Conservation (phyloP, 2,888 invertebrate species). For the Scaptomyza polygonia region DNA sequence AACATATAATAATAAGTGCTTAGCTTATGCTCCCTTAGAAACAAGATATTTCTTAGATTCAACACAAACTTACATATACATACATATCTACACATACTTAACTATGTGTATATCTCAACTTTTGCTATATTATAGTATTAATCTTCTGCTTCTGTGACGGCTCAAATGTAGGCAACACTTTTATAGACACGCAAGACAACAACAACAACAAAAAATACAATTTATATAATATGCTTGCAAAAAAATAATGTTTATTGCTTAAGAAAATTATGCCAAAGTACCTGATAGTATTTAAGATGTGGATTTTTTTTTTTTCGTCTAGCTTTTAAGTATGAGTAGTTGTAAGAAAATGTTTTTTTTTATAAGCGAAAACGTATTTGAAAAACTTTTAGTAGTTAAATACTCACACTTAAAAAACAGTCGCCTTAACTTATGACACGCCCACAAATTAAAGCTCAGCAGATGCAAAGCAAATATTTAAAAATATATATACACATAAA, state of each 20-base stretch:
- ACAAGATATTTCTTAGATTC: conserved; percentile 15
- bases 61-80: not conserved
- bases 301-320: conserved; percentile 31
- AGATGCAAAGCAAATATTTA: conserved; percentile 18
- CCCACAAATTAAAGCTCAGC: conserved; percentile 58
- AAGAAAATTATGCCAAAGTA: conserved; percentile 81
- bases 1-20: conserved; percentile 6
- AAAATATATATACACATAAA: not conserved
- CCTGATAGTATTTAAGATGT: conserved; percentile 80
- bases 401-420: conserved; percentile 49
- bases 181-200: conserved; percentile 8
- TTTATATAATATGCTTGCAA: conserved; percentile 37
- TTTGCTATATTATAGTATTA: not conserved
- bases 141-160: conserved; percentile 3
- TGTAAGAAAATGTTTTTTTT: conserved; percentile 21
- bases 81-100: conserved; percentile 22
- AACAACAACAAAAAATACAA: conserved; percentile 4
- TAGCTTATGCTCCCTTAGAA: conserved; percentile 9
- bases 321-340: conserved; percentile 8
- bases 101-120: conserved; percentile 4
- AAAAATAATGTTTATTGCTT: conserved; percentile 31
- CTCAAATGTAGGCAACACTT: conserved; percentile 29
- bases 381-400: conserved; percentile 39
- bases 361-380: conserved; percentile 18
- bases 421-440: conserved; percentile 73